Percentiles rank a stretch among this genome's conserved stretches.
These are phyloP conservation scores for Cydia amplana DNA, from an alignment of 1,140 invertebrate species.

Conservation along the genomic window DNA sequence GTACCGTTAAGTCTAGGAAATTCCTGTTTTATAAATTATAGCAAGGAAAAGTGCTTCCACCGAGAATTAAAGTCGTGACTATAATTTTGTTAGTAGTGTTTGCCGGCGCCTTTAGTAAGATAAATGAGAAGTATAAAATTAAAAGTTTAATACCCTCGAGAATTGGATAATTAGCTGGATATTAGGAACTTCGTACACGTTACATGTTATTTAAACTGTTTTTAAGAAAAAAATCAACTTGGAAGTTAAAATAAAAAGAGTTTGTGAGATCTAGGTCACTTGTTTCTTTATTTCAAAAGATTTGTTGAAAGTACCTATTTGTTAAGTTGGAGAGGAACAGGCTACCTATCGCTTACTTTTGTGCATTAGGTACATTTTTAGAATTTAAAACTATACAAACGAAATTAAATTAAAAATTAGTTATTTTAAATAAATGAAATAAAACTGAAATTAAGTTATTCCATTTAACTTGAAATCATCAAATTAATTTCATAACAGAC, in stretches of 20 bases:
- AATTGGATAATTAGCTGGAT: not conserved
- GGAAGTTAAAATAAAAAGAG: no score
- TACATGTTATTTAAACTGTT: not conserved
- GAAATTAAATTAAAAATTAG: no score
- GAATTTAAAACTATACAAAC: no score
- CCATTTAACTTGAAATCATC: no score
- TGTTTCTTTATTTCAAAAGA: no score
- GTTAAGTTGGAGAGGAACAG: no score
- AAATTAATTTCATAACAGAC: not conserved
- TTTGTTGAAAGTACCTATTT: no score
- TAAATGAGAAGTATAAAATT: not conserved
- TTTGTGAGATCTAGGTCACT: not conserved
- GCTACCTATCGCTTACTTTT: no score
- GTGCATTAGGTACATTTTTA: no score
- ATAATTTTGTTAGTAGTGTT: conserved; percentile 15
- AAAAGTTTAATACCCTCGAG: not conserved
- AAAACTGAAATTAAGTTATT: no score
- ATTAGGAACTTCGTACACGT: not conserved
- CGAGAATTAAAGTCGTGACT: conserved; percentile 15
- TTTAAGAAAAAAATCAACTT: not conserved
- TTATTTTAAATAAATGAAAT: no score
- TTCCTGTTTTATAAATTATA: conserved; percentile 15
- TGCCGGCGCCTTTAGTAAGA: conserved; percentile 1
- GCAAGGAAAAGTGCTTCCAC: conserved; percentile 16
- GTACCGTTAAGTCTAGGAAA: not conserved